Evolutionary conservation across 2,797 vertebrate genomes (phyloP), one percentile per base, ranked within the genome.

Genomic region (Xiphorhynchus erythropygius): DNA sequence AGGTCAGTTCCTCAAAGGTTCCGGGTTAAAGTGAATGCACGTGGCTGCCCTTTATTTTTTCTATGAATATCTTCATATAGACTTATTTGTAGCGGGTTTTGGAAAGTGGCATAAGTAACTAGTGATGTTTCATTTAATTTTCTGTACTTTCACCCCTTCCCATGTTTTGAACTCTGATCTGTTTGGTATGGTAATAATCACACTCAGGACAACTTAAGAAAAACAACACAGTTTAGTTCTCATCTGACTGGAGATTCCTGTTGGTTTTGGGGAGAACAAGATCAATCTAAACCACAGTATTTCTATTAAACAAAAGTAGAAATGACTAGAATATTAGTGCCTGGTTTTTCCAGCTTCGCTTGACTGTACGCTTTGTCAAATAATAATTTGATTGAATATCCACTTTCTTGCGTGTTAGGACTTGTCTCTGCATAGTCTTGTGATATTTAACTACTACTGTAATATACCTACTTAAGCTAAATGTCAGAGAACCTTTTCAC

Each of bases 21-120:
- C 17, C 17, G 59, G 16, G 30, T 67, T 85, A 9, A 75, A 15
- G 27, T 60, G n/a, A 56, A 27, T 0, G 0, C 6, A 41, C 13
- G 27, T n/a, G 41, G 10, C 22, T 71, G 23, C 6, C 15, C 8
- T 64, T 78, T 73, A 22, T 59, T 74, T 32, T 75, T 53, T 5
- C 11, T 22, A 2, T 41, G 2, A 47, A 0, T 32, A 1, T 70
- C 21, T 86, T 88, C 14, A 15, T 24, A 32, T 1, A 24, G 35
- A 18, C 23, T 33, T 50, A 6, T 18, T 64, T 49, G 13, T 59
- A 60, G 24, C 1, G 5, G 12, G 5, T 8, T 84, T 93, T 73
- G 9, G 62, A 59, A 35, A 25, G n/a, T 28, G 18, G 4, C 7
- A 2, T n/a, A 30, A 22, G 27, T 75, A 60, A 53, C n/a, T 87